Evolutionary conservation across 2,888 invertebrate species (phyloP), one percentile per base, ranked within the genome.

Genomic region (Chirona hameri): DNA sequence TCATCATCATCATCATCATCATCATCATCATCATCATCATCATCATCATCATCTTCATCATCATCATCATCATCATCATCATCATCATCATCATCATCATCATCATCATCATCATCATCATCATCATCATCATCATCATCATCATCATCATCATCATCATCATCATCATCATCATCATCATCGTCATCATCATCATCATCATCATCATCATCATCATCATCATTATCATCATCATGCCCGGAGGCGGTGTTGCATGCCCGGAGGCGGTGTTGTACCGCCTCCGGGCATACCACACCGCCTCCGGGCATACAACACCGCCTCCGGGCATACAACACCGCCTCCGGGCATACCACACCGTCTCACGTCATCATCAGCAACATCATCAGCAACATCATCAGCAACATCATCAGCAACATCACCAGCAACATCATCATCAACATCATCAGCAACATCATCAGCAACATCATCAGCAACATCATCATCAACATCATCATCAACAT

Each of bases 1-100:
- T 65, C 65, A 65, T 65, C 65, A 65, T 65, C 65, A 65, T 65
- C n/a, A 65, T 65, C n/a, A 65, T 65, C n/a, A 65, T 65, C n/a
- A 65, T 65, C n/a, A 65, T 65, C n/a, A 65, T 65, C n/a, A 65
- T 65, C n/a, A 65, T 65, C n/a, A 65, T 65, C n/a, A 65, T 65
- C 65, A 65, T 65, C n/a, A 65, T 65, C n/a, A 65, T 65, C n/a
- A 65, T 65, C 65, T 21, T 65, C n/a, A 65, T 65, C n/a, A 65
- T 65, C 65, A 65, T 65, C n/a, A 65, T 65, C 65, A 65, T 65
- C 65, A 65, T 65, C 65, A 65, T 65, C n/a, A 65, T 65, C n/a
- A 65, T 65, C n/a, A 65, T 65, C n/a, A 65, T 65, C 48, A 5
- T 80, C 48, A 4, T 39, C 48, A 4, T 39, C 18, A 39, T 39